These are phyloP conservation scores for Chondrilla cf. caribensis DNA, from an alignment of 37 sponge, comb jelly and placozoan species.

Conservation along the genomic window DNA sequence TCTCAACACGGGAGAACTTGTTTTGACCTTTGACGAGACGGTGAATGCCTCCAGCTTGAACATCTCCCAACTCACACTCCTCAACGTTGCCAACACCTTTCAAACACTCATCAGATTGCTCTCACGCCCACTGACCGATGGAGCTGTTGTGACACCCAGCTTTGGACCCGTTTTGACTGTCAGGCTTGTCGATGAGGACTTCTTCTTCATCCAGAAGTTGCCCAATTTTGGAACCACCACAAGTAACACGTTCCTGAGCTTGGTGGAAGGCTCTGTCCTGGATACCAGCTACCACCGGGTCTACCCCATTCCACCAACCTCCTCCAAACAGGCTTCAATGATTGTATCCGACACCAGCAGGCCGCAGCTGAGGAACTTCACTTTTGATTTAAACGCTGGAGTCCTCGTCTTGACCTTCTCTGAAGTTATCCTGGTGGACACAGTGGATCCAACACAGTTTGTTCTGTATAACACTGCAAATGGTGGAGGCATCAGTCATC, in stretches of 20 bases:
- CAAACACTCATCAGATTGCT: neutral
- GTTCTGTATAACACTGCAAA: constrained; percentile 37
- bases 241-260: constrained; percentile 65
- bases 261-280: constrained; percentile 40
- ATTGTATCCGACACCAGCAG: constrained; percentile 53
- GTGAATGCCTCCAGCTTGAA: constrained; percentile 62
- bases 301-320: constrained; percentile 24
- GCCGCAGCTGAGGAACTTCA: constrained; percentile 63
- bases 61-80: constrained; percentile 41
- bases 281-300: constrained; percentile 50
- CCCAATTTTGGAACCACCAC: constrained; percentile 26
- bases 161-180: constrained; percentile 52
- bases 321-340: constrained; percentile 50
- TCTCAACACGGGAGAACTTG: constrained; percentile 63
- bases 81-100: constrained; percentile 41
- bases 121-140: constrained; percentile 7
- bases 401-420: constrained; percentile 65
- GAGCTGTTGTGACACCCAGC: constrained; percentile 25
- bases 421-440: constrained; percentile 49
- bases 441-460: constrained; percentile 42
- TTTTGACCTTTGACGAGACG: constrained; percentile 82
- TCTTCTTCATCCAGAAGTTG: constrained; percentile 45
- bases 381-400: constrained; percentile 75
- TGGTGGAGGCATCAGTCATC: neutral
- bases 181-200: constrained; percentile 32